phyloP scores from a whole-genome alignment of 2,797 vertebrate species.

The Anomalospiza imberbis region DNA sequence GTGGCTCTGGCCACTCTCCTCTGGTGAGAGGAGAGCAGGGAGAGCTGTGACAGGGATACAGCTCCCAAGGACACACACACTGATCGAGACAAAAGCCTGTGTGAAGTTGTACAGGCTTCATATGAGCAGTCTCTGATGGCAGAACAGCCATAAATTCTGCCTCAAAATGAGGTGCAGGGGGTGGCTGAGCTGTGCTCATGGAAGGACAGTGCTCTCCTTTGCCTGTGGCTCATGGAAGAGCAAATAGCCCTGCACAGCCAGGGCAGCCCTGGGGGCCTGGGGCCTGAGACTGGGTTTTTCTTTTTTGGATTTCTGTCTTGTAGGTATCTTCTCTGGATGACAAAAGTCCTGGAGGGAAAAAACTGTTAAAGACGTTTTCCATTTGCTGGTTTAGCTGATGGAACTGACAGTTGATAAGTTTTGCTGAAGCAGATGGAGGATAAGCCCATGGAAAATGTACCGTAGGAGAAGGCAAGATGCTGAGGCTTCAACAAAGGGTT shows the following conservation, averaged over 20 bases:
- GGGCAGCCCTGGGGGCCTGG: neutral
- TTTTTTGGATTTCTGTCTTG: neutral
- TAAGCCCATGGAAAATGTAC: neutral
- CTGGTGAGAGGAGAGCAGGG: neutral
- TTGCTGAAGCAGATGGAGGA: neutral
- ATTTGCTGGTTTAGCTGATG: conserved; percentile 13
- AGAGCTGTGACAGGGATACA: neutral
- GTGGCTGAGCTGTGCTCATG: neutral
- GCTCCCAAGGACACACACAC: neutral
- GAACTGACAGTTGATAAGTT: neutral
- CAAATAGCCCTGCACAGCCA: neutral
- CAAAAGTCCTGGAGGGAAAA: neutral
- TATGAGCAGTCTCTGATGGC: rapidly evolving
- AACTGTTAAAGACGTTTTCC: neutral
- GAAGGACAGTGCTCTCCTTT: neutral
- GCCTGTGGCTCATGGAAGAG: rapidly evolving
- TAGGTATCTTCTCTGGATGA: neutral
- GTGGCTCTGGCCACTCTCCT: neutral
- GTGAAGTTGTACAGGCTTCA: neutral
- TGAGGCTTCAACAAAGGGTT: neutral
- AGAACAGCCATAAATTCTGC: neutral
- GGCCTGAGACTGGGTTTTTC: neutral
- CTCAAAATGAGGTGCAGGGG: neutral
- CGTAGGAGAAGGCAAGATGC: neutral
- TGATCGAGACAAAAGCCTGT: neutral